Percentiles rank a stretch among this genome's conserved stretches.
phyloP scores from a whole-genome alignment of 2,113 vertebrate species.

The Grammomys dolichurus region DNA sequence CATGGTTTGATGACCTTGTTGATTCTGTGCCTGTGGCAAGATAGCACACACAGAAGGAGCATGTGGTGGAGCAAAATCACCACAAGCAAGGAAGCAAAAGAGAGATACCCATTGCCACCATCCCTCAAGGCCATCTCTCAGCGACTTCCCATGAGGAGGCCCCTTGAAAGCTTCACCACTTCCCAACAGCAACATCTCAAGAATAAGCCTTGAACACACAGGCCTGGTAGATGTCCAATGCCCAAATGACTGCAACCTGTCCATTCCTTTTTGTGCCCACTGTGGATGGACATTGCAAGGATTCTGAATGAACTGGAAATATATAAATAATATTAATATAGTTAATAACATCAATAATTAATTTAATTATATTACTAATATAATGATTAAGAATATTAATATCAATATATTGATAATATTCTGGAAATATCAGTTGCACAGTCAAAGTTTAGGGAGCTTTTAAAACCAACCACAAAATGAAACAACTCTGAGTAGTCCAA shows the following conservation, averaged over 20 bases:
- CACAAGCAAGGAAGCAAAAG: not conserved
- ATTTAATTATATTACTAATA: no score
- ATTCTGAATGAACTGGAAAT: not conserved
- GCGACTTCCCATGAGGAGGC: not conserved
- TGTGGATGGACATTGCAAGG: not conserved
- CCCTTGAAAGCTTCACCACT: not conserved
- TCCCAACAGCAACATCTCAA: not conserved
- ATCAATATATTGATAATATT: not conserved
- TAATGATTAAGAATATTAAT: no score
- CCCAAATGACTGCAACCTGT: not conserved
- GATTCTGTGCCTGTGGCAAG: not conserved
- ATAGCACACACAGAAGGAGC: not conserved
- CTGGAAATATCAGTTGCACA: not conserved
- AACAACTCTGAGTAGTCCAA: not conserved
- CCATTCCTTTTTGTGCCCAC: not conserved
- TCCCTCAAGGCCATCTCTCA: not conserved
- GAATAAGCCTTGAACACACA: not conserved
- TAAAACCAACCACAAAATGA: not conserved
- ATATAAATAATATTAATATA: no score
- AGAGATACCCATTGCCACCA: not conserved
- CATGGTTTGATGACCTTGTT: not conserved
- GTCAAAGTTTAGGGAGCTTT: not conserved
- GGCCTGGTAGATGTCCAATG: not conserved
- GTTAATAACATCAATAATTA: no score
- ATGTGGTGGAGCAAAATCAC: not conserved